Percentiles rank a stretch among this genome's conserved stretches.
Conservation (phyloP, 2,113 vertebrate genomes). For the Heteronetta atricapilla region DNA sequence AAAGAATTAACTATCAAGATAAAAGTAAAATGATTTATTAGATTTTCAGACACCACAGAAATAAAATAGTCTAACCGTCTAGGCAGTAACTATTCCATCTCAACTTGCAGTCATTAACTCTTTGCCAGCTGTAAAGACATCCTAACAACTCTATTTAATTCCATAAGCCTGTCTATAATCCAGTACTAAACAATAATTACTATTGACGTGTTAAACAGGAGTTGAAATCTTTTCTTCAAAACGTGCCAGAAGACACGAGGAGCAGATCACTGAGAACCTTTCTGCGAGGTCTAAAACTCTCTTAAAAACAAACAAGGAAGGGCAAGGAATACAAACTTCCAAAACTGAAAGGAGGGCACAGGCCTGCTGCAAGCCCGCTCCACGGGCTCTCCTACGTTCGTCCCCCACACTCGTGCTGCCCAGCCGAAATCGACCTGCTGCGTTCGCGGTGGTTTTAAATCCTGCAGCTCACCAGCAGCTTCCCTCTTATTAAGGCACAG, state of each 20-base stretch:
- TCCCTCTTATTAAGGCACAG: constrained; percentile 52
- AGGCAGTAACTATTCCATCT: constrained; percentile 57
- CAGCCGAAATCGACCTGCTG: neutral
- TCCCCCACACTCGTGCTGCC: neutral
- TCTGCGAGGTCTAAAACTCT: constrained; percentile 67
- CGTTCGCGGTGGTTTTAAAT: neutral
- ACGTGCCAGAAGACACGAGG: constrained; percentile 76
- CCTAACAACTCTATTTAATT: constrained; percentile 77
- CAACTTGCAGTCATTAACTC: constrained; percentile 72
- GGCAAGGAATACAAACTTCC: constrained; percentile 78
- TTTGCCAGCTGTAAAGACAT: constrained; percentile 71
- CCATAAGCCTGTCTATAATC: constrained; percentile 79
- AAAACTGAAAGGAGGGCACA: constrained; percentile 76
- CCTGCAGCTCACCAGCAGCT: constrained; percentile 45
- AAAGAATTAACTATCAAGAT: constrained; percentile 70
- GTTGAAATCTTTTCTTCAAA: constrained; percentile 80
- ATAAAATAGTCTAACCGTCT: constrained; percentile 64
- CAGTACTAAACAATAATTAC: constrained; percentile 70
- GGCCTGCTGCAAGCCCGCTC: constrained; percentile 77
- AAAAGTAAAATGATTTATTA: constrained; percentile 74
- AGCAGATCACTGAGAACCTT: constrained; percentile 71
- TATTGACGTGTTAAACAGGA: constrained; percentile 79
- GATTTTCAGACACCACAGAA: constrained; percentile 64
- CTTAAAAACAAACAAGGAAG: neutral
- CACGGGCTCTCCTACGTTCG: neutral